Conservation (phyloP, 2,888 invertebrate species). For the Heteromyza rotundicornis region DNA sequence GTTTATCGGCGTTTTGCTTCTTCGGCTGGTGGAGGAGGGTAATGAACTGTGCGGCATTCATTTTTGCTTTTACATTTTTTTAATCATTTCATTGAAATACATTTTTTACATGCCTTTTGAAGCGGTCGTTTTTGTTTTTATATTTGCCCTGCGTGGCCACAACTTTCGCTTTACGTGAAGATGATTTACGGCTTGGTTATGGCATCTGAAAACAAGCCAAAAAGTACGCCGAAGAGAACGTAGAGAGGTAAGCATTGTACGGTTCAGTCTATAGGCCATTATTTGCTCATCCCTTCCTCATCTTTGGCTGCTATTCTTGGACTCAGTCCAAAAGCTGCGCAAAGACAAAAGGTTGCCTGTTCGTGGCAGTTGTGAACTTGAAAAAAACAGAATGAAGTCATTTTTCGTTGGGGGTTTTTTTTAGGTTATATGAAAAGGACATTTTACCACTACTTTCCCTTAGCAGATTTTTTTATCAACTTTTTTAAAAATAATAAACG, state of each 20-base stretch:
- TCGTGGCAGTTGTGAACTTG: not conserved
- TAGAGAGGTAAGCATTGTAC: no score
- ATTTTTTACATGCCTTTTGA: constrained; percentile 21
- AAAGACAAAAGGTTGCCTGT: constrained; percentile 12
- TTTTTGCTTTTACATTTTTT: constrained; percentile 1
- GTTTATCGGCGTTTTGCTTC: constrained; percentile 20
- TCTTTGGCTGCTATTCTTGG: constrained; percentile 26
- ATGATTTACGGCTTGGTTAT: constrained; percentile 21
- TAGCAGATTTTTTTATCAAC: no score
- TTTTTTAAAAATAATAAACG: no score
- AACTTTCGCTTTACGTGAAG: constrained; percentile 32
- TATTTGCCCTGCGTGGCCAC: constrained; percentile 24
- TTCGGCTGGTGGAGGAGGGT: constrained; percentile 4
- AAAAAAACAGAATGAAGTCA: no score
- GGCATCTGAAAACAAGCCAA: constrained; percentile 18
- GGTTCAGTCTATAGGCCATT: constrained; percentile 15
- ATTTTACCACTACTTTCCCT: no score
- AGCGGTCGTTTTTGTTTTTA: constrained; percentile 18
- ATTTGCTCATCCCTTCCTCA: constrained; percentile 23
- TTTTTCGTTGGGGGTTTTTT: no score
- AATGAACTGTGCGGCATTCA: constrained; percentile 16
- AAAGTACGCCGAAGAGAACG: constrained; percentile 9
- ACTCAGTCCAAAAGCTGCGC: constrained; percentile 28
- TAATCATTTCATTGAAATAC: constrained; percentile 23
- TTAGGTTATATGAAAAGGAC: no score